A percentile compares a stretch with the other conserved stretches of the same genome.
phyloP scores from a whole-genome alignment of 2,797 vertebrate species.

The Dicrostonyx torquatus region DNA sequence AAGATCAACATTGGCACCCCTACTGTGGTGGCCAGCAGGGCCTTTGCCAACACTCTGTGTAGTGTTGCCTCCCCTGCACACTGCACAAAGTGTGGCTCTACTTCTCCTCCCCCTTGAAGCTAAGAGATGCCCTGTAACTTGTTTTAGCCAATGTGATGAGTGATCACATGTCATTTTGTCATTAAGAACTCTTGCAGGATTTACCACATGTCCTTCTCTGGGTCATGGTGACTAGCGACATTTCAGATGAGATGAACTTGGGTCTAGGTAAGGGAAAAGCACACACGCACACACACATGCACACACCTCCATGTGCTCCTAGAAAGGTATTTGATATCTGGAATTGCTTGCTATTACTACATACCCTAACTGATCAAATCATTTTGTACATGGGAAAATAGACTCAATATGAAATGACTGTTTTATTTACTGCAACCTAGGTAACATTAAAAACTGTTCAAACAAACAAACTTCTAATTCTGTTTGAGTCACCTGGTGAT shows the following conservation, averaged over 20 bases:
- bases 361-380: neutral
- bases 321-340: neutral
- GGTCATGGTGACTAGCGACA: neutral
- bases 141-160: neutral
- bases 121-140: neutral
- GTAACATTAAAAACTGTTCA: neutral
- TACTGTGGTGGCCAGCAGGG: neutral
- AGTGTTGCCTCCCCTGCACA: neutral
- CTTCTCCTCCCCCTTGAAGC: neutral
- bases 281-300: neutral
- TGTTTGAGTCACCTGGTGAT: neutral
- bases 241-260: neutral
- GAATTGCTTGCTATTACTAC: neutral
- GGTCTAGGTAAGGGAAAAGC: neutral
- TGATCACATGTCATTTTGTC: neutral
- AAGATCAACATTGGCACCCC: neutral
- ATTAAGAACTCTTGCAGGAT: neutral
- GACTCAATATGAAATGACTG: neutral
- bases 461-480: neutral
- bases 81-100: neutral
- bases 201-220: neutral
- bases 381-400: constrained; percentile 11
- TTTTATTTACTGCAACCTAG: neutral
- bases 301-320: neutral
- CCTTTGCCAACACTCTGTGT: neutral